Conservation (phyloP, 1,140 invertebrate genomes). For the Drosophila lini region DNA sequence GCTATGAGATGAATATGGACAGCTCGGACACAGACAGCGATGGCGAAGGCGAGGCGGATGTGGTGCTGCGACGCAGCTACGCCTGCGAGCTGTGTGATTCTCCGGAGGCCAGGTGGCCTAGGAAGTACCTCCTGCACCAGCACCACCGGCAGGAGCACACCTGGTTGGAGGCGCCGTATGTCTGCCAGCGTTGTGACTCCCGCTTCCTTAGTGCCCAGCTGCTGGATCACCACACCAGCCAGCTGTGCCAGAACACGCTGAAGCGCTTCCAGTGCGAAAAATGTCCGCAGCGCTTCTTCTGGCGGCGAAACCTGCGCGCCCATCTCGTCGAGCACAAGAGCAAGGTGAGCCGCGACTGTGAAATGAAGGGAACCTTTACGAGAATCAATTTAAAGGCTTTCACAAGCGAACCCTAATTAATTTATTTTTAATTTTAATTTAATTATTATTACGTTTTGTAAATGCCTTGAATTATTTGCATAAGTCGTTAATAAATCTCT, state of each 20-base stretch:
- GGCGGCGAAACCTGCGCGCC: conserved; percentile 60
- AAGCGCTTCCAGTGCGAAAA: conserved; percentile 72
- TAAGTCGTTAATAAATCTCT: background rate
- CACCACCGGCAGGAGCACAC: conserved; percentile 66
- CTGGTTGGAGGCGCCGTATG: conserved; percentile 70
- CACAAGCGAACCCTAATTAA: background rate
- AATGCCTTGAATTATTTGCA: background rate
- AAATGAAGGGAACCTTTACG: background rate
- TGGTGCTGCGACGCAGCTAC: conserved; percentile 59
- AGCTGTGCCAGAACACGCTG: conserved; percentile 64
- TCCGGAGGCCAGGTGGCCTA: conserved; percentile 38
- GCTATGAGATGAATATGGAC: conserved; percentile 70
- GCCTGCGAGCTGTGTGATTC: conserved; percentile 66
- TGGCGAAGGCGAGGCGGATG: conserved; percentile 51
- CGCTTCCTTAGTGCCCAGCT: conserved; percentile 66
- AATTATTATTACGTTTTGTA: conserved; percentile 13
- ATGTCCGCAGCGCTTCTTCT: conserved; percentile 71
- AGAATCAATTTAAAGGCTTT: conserved; percentile 1
- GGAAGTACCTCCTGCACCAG: conserved; percentile 69
- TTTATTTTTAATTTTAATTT: background rate
- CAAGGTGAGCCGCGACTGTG: conserved; percentile 48
- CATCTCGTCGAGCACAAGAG: conserved; percentile 68
- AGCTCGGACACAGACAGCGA: conserved; percentile 74
- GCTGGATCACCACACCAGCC: conserved; percentile 62
- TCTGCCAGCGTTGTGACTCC: conserved; percentile 70